These are phyloP conservation scores for Papilio elwesi DNA, from an alignment of 2,888 invertebrate genomes.

Conservation along the genomic window DNA sequence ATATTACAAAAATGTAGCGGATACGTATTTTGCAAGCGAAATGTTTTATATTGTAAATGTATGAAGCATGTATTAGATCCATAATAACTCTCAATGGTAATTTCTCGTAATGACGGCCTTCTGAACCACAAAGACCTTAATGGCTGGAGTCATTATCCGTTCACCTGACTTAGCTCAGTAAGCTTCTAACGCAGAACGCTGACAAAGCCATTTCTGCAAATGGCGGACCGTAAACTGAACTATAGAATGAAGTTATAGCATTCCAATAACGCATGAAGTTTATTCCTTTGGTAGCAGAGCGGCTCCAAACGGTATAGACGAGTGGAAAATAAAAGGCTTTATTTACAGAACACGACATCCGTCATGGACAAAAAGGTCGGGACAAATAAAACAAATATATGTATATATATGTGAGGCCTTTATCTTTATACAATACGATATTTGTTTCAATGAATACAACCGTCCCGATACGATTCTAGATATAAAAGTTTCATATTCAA, in stretches of 20 bases:
- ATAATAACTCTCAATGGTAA: slow-evolving; percentile 25
- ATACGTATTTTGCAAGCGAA: too few species aligned
- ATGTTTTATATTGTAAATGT: neutral
- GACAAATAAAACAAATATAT: slow-evolving; percentile 24
- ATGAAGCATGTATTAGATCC: neutral
- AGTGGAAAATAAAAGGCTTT: slow-evolving; percentile 35
- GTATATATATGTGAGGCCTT: neutral
- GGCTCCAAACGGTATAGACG: slow-evolving; percentile 22
- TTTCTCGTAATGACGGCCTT: slow-evolving; percentile 28
- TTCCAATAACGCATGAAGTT: slow-evolving; percentile 39
- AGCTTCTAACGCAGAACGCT: slow-evolving; percentile 37
- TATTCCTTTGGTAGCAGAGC: slow-evolving; percentile 35
- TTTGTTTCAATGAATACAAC: slow-evolving; percentile 10
- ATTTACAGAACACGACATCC: slow-evolving; percentile 31
- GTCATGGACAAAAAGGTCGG: slow-evolving; percentile 34
- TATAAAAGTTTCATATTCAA: neutral
- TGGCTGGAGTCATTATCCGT: slow-evolving; percentile 38
- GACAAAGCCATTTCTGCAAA: slow-evolving; percentile 40
- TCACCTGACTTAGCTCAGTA: slow-evolving; percentile 39
- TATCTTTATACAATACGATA: slow-evolving; percentile 6
- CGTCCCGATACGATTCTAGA: neutral
- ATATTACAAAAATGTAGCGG: too few species aligned
- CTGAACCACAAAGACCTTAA: slow-evolving; percentile 37
- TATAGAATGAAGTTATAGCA: slow-evolving; percentile 34
- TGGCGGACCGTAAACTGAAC: slow-evolving; percentile 40